Evolutionary conservation across 2,797 vertebrate genomes (phyloP), one percentile per base, ranked within the genome.

Genomic region (Meriones psammophilus): DNA sequence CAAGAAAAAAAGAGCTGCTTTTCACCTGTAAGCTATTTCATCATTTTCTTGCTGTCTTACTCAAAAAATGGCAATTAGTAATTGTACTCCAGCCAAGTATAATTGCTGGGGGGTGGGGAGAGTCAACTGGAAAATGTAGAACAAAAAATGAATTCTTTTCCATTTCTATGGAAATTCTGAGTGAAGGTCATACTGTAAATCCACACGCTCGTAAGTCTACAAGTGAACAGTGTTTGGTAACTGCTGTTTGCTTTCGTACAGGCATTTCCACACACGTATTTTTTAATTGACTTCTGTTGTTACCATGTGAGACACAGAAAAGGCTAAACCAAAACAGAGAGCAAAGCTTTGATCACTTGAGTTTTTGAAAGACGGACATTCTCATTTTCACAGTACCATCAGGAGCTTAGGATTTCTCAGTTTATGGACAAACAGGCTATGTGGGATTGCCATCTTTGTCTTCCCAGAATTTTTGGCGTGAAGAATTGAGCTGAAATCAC

Each of bases 401-500:
- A 22, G 2, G 13, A 9, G 4, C 28, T 80, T 69, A 0, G 58
- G 39, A 88, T n/a, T 71, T 73, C 62, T 80, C 22, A 83, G 79
- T 56, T 79, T 42, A 91, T 1, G 39, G 26, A 42, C 56, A 46
- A 62, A 64, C 18, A 50, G 17, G 30, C 54, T 79, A 36, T n/a
- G 14, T 77, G 20, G 24, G 15, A 69, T 54, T 28, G 26, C 56
- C 71, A 58, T n/a, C 0, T 12, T 36, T 28, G 12, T 15, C 60
- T 94, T 76, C 86, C 62, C 50, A 20, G 26, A 79, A 79, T 84
- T 91, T 94, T 46, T 62, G 30, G 39, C 46, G 14, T 50, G 66
- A 84, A 91, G 28, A 90, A 46, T 69, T 94, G 73, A 92, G 69
- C 7, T 93, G 20, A 93, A 95, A 92, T 94, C 24, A 94, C 36